phyloP scores from a whole-genome alignment of 2,113 vertebrate species.

The Lasiurus borealis region DNA sequence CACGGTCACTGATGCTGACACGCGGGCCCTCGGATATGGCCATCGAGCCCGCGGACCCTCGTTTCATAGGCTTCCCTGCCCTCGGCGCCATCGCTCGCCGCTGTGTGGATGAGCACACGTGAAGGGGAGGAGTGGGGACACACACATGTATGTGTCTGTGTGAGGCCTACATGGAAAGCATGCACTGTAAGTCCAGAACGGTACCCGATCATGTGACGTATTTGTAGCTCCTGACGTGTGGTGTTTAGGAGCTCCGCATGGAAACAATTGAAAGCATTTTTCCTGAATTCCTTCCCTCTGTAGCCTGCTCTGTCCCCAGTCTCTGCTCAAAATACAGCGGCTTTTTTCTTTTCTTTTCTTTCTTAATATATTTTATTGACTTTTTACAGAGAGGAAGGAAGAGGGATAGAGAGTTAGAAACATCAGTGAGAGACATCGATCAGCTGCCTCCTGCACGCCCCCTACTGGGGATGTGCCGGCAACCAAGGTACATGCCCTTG shows the following conservation, averaged over 20 bases:
- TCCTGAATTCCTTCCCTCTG: background rate
- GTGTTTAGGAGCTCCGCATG: background rate
- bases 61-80: background rate
- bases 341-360: background rate
- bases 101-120: background rate
- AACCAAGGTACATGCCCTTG: too few species aligned
- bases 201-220: background rate
- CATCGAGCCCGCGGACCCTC: background rate
- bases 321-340: background rate
- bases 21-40: background rate
- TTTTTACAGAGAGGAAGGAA: too few species aligned
- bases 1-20: background rate
- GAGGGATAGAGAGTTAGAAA: too few species aligned
- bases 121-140: too few species aligned
- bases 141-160: rapidly evolving
- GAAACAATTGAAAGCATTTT: slow-evolving; percentile 20
- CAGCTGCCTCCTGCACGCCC: too few species aligned
- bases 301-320: background rate
- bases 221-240: background rate
- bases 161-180: background rate
- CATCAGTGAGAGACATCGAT: too few species aligned
- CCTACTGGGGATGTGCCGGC: too few species aligned
- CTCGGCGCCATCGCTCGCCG: background rate
- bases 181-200: background rate
- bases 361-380: too few species aligned